phyloP scores from a whole-genome alignment of 2,113 vertebrate species.

The Gavia stellata region DNA sequence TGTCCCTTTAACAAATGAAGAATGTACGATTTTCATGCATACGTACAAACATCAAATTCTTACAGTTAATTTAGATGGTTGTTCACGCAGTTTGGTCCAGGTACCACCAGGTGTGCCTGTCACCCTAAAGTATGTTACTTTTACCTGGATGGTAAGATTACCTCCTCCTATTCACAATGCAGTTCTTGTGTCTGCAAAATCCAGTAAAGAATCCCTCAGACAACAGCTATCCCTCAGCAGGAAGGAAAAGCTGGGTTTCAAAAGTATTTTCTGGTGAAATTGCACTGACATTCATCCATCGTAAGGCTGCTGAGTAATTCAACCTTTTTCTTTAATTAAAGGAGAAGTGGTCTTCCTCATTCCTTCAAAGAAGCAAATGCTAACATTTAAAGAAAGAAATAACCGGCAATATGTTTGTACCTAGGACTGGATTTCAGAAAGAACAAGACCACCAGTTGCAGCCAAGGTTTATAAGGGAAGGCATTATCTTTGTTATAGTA shows the following conservation, averaged over 20 bases:
- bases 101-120: neutral
- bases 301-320: neutral
- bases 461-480: neutral
- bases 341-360: neutral
- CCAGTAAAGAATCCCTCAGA: neutral
- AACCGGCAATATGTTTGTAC: neutral
- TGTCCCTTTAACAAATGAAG: constrained; percentile 49
- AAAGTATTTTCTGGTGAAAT: constrained; percentile 18
- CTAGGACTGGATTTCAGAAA: neutral
- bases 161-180: neutral
- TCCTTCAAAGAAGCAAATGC: neutral
- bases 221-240: neutral
- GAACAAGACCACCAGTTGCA: neutral
- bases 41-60: neutral
- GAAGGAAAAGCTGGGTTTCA: neutral
- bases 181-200: neutral
- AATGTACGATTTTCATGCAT: neutral
- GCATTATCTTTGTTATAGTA: neutral
- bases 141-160: neutral
- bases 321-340: constrained; percentile 18
- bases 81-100: neutral
- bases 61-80: neutral
- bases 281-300: neutral
- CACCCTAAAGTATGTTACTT: neutral
- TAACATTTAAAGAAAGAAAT: constrained; percentile 7